Percentiles rank a stretch among this genome's conserved stretches.
Conservation (phyloP, 2,113 vertebrate genomes). For the Mormoops blainvillei region DNA sequence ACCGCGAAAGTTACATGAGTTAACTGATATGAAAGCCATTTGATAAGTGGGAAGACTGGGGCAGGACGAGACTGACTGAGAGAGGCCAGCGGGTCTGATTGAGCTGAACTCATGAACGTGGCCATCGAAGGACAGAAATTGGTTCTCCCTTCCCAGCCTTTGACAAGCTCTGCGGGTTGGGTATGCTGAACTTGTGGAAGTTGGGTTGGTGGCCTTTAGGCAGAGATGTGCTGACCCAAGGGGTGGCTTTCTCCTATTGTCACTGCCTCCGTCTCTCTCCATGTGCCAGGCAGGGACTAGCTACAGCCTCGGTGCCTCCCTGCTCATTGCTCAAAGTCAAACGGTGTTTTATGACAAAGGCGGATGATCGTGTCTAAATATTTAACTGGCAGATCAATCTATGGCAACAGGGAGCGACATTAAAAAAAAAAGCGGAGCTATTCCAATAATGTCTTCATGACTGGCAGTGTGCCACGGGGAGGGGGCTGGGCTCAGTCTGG, state of each 20-base stretch:
- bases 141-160: background rate
- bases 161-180: background rate
- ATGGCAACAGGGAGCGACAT: background rate
- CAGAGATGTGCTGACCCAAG: background rate
- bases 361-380: constrained; percentile 55
- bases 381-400: constrained; percentile 64
- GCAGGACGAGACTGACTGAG: background rate
- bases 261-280: background rate
- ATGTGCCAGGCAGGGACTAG: background rate
- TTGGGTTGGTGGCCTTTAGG: background rate
- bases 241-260: background rate
- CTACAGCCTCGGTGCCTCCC: background rate
- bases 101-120: background rate
- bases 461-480: background rate
- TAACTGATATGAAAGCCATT: background rate
- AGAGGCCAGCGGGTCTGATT: background rate
- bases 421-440: background rate
- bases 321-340: constrained; percentile 31
- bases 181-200: background rate
- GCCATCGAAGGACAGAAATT: background rate
- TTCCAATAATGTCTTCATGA: background rate
- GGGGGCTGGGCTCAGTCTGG: background rate
- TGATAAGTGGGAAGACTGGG: background rate
- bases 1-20: background rate
- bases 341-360: constrained; percentile 45